These are phyloP conservation scores for Chaetodon trifascialis DNA, from an alignment of 2,113 vertebrate species.

Conservation along the genomic window DNA sequence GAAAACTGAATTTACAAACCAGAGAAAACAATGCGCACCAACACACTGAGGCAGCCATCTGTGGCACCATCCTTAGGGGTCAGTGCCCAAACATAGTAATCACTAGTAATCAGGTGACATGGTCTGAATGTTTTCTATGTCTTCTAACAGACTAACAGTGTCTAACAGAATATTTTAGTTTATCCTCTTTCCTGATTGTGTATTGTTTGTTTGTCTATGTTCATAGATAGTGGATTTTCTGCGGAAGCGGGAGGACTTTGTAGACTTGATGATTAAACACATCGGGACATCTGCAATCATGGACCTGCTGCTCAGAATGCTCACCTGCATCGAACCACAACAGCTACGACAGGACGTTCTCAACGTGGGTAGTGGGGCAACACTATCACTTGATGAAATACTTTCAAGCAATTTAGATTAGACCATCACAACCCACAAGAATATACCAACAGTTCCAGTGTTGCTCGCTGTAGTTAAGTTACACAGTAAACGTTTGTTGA, in stretches of 20 bases:
- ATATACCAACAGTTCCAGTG: not conserved
- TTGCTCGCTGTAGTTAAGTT: not conserved
- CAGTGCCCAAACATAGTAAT: too few relatives aligned
- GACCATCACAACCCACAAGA: not conserved
- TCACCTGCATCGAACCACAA: slow-evolving; percentile 97
- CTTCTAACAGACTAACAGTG: not conserved
- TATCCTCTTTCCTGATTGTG: not conserved
- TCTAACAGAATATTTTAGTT: not conserved
- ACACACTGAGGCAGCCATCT: too few relatives aligned
- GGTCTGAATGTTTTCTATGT: not conserved
- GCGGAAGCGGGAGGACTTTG: slow-evolving; percentile 95
- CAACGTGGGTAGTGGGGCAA: slow-evolving; percentile 86
- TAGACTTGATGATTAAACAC: slow-evolving; percentile 97
- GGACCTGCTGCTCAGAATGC: slow-evolving; percentile 96
- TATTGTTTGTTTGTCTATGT: slow-evolving; percentile 18
- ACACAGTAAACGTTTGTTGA: not conserved
- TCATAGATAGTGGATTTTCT: slow-evolving; percentile 95
- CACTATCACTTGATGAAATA: not conserved
- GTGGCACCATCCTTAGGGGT: too few relatives aligned
- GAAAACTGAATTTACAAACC: too few relatives aligned
- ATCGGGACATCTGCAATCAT: slow-evolving; percentile 99
- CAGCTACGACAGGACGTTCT: slow-evolving; percentile 97
- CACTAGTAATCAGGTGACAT: not conserved
- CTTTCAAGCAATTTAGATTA: not conserved
- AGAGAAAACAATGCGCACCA: too few relatives aligned